Evolutionary conservation across 2,888 invertebrate genomes (phyloP).

Genomic region (Tenthredo livida): DNA sequence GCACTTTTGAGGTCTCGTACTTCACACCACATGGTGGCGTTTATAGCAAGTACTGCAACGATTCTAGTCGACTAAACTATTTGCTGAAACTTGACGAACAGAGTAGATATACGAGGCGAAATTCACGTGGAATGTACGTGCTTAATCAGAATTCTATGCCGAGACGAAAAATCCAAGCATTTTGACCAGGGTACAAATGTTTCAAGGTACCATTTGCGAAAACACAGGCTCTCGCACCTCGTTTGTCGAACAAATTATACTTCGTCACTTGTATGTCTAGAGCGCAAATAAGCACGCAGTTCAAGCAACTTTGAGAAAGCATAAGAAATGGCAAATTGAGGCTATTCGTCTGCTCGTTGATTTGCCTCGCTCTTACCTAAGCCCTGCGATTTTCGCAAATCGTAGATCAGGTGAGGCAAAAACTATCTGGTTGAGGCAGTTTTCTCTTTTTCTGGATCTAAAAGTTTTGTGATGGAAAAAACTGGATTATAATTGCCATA

Average conservation of each 20-base stretch:
- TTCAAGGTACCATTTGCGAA: not conserved
- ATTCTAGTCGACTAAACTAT: not conserved
- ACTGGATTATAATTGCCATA: no score
- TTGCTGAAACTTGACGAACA: not conserved
- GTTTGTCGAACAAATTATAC: constrained; percentile 30
- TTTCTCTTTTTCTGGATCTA: no score
- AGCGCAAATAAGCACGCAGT: not conserved
- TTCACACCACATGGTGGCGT: not conserved
- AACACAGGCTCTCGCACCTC: not conserved
- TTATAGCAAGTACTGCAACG: not conserved
- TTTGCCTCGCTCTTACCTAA: not conserved
- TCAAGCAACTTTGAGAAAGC: not conserved
- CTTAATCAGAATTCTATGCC: not conserved
- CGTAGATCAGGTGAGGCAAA: not conserved
- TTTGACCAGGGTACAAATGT: not conserved
- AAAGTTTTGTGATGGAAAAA: no score
- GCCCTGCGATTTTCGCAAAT: not conserved
- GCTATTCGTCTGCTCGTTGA: not conserved
- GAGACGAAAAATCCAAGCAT: not conserved
- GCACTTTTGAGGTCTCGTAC: no score
- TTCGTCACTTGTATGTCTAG: not conserved
- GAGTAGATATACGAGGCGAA: not conserved
- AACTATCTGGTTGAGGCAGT: not conserved
- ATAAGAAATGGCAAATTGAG: not conserved
- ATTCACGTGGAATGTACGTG: not conserved